These are phyloP conservation scores for Drosophila sp. DNA, from an alignment of 1,140 invertebrate species.

Conservation along the genomic window DNA sequence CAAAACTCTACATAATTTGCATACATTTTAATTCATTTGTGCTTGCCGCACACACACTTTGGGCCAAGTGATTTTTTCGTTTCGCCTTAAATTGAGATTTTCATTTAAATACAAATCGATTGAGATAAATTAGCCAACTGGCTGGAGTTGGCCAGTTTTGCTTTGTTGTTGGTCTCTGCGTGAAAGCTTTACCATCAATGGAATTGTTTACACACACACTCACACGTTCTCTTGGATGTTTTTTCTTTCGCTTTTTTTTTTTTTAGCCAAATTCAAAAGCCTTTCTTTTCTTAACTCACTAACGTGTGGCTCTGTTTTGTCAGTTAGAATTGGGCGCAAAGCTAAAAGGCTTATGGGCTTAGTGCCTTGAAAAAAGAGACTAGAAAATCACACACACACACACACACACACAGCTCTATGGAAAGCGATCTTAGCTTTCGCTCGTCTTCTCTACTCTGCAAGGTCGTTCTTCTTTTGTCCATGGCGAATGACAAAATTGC, in stretches of 20 bases:
- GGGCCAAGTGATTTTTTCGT: constrained; percentile 39
- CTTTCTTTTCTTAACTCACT: constrained; percentile 61
- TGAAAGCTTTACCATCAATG: constrained; percentile 63
- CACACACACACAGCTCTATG: constrained; percentile 15
- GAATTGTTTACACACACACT: constrained; percentile 29
- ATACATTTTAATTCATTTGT: constrained; percentile 49
- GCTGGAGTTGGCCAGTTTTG: background rate
- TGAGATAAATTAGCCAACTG: constrained; percentile 71
- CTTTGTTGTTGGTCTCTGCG: constrained; percentile 52
- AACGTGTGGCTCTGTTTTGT: constrained; percentile 53
- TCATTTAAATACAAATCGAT: constrained; percentile 77
- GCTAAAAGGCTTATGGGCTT: constrained; percentile 78
- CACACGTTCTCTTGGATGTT: constrained; percentile 1
- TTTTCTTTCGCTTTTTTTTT: constrained; percentile 14
- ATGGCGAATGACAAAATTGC: constrained; percentile 40
- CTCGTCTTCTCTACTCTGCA: constrained; percentile 51
- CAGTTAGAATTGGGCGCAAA: constrained; percentile 74
- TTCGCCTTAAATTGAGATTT: constrained; percentile 54
- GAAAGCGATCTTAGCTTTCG: constrained; percentile 71
- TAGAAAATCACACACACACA: constrained; percentile 12
- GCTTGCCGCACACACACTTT: constrained; percentile 49
- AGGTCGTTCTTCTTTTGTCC: constrained; percentile 62
- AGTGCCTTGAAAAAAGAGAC: constrained; percentile 30
- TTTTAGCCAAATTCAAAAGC: constrained; percentile 67
- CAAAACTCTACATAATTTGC: constrained; percentile 54